Conservation (phyloP, 1,140 invertebrate genomes). For the Portunus trituberculatus region DNA sequence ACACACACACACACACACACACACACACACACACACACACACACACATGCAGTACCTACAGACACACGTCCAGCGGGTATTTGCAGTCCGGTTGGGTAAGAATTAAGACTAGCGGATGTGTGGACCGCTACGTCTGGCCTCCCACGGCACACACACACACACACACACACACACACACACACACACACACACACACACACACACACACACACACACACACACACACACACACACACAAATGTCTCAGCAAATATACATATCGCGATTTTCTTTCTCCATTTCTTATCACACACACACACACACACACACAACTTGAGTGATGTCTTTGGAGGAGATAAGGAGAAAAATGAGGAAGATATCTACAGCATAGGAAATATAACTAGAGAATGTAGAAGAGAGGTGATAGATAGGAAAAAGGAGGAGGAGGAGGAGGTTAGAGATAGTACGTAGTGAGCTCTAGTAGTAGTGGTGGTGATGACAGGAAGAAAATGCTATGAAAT, state of each 20-base stretch:
- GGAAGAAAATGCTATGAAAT: not conserved
- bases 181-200: slow-evolving; percentile 11
- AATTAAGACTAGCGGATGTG: no score
- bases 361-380: not conserved
- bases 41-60: not conserved
- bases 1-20: not conserved
- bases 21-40: slow-evolving; percentile 20
- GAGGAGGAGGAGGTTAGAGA: not conserved
- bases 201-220: slow-evolving; percentile 20
- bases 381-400: not conserved
- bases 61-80: no score
- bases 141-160: not conserved
- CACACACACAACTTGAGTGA: no score
- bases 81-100: no score
- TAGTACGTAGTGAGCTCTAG: not conserved
- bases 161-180: slow-evolving; percentile 20
- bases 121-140: no score
- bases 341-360: no score
- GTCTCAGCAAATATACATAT: no score
- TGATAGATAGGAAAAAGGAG: not conserved
- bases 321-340: no score
- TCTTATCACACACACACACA: no score
- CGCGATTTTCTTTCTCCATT: no score
- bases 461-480: not conserved
- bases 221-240: not conserved